Evolutionary conservation across 2,888 invertebrate genomes (phyloP).

Genomic region (Tinea pellionella): DNA sequence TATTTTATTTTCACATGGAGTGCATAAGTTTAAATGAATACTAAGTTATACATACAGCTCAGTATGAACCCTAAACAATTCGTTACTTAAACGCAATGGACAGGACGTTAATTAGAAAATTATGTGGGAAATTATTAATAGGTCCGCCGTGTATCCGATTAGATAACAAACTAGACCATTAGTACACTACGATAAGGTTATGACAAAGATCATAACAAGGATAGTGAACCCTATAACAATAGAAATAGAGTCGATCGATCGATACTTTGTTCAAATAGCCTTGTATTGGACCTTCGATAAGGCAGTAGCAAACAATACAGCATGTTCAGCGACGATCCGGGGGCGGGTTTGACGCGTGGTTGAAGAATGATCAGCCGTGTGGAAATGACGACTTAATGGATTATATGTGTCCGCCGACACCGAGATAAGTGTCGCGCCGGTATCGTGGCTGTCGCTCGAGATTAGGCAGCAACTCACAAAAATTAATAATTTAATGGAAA

Average conservation of each 20-base stretch:
- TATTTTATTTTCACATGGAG: too few species aligned
- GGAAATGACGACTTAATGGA: constrained; percentile 71
- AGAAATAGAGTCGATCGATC: constrained; percentile 21
- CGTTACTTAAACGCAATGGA: constrained; percentile 20
- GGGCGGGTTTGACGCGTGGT: constrained; percentile 61
- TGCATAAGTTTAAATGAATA: too few species aligned
- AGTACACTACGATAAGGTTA: constrained; percentile 48
- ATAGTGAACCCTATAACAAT: background rate
- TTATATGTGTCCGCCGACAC: constrained; percentile 66
- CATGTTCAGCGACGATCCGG: constrained; percentile 34
- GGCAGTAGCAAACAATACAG: constrained; percentile 63
- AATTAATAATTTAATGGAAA: constrained; percentile 63
- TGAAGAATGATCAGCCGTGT: constrained; percentile 65
- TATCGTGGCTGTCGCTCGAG: constrained; percentile 54
- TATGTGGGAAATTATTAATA: constrained; percentile 67
- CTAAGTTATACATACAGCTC: background rate
- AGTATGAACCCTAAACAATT: background rate
- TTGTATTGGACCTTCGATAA: constrained; percentile 43
- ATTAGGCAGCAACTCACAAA: constrained; percentile 61
- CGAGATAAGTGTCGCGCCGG: constrained; percentile 63
- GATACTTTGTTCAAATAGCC: constrained; percentile 39
- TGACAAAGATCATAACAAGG: constrained; percentile 17
- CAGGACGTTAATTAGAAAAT: constrained; percentile 66
- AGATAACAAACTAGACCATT: constrained; percentile 69
- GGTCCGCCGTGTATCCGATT: constrained; percentile 60